phyloP scores from a whole-genome alignment of 2,113 vertebrate species.

The Aphyosemion australe region DNA sequence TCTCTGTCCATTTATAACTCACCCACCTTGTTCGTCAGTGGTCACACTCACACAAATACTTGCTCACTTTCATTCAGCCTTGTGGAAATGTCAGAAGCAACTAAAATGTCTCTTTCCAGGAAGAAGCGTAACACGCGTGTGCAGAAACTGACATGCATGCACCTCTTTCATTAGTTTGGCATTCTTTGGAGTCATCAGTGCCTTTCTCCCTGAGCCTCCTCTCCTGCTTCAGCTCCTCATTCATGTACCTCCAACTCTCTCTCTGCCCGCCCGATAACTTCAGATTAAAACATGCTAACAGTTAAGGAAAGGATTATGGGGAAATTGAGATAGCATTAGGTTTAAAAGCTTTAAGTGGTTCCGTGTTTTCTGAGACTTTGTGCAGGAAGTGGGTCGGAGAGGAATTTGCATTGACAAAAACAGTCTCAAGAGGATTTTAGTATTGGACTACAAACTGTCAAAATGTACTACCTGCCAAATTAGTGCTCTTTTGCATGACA shows the following conservation, averaged over 20 bases:
- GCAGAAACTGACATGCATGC: slow-evolving; percentile 10
- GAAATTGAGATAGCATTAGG: slow-evolving; percentile 2
- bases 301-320: not conserved
- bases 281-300: no score
- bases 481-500: not conserved
- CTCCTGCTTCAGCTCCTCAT: slow-evolving; percentile 77
- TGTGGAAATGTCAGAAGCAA: slow-evolving; percentile 28
- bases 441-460: not conserved
- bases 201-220: slow-evolving; percentile 50
- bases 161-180: slow-evolving; percentile 82
- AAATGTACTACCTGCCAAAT: slow-evolving; percentile 6
- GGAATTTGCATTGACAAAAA: slow-evolving; percentile 17
- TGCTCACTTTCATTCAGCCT: slow-evolving; percentile 30
- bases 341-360: not conserved
- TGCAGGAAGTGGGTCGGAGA: slow-evolving; percentile 21
- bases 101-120: slow-evolving; percentile 8
- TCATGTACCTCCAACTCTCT: slow-evolving; percentile 73
- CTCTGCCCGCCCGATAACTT: no score
- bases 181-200: slow-evolving; percentile 76
- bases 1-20: slow-evolving; percentile 21
- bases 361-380: not conserved
- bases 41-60: slow-evolving; percentile 35
- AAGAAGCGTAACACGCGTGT: not conserved
- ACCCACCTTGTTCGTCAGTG: slow-evolving; percentile 18
- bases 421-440: slow-evolving; percentile 2